These are phyloP conservation scores for Conger conger DNA, from an alignment of 2,113 vertebrate species.

Conservation along the genomic window DNA sequence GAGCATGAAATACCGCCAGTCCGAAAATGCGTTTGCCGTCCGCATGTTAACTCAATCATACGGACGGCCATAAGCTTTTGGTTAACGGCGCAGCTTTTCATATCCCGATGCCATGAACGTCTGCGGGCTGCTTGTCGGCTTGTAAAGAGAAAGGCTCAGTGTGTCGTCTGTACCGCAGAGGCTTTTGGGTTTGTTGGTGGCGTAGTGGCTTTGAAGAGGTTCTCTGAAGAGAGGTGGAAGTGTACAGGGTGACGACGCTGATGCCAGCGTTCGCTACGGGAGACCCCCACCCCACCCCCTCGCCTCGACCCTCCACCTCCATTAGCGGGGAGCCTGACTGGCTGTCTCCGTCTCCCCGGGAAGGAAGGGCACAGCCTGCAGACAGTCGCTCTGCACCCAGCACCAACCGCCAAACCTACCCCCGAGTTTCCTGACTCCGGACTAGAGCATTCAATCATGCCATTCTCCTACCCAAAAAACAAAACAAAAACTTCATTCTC, in stretches of 20 bases:
- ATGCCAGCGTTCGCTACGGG: neutral
- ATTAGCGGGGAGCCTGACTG: constrained; percentile 64
- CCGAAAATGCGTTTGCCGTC: neutral
- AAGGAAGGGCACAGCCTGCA: constrained; percentile 67
- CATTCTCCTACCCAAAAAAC: constrained; percentile 30
- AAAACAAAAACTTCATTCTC: constrained; percentile 32
- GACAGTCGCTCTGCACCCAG: constrained; percentile 39
- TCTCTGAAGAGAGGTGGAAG: neutral
- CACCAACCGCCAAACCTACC: constrained; percentile 43
- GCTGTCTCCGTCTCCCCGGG: constrained; percentile 65
- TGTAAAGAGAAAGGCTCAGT: neutral
- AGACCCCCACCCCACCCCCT: constrained; percentile 34
- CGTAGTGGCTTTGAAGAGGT: neutral
- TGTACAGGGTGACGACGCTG: neutral
- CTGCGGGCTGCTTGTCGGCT: neutral
- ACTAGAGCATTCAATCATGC: constrained; percentile 33
- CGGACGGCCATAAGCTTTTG: neutral
- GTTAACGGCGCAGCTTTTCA: neutral
- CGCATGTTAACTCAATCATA: neutral
- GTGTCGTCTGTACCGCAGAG: neutral
- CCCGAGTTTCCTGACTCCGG: constrained; percentile 22
- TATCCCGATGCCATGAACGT: neutral
- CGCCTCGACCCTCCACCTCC: constrained; percentile 20
- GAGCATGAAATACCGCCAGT: neutral
- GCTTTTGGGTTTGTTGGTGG: neutral